These are phyloP conservation scores for Hirtodrosophila cameraria DNA, from an alignment of 2,888 invertebrate genomes.

Conservation along the genomic window DNA sequence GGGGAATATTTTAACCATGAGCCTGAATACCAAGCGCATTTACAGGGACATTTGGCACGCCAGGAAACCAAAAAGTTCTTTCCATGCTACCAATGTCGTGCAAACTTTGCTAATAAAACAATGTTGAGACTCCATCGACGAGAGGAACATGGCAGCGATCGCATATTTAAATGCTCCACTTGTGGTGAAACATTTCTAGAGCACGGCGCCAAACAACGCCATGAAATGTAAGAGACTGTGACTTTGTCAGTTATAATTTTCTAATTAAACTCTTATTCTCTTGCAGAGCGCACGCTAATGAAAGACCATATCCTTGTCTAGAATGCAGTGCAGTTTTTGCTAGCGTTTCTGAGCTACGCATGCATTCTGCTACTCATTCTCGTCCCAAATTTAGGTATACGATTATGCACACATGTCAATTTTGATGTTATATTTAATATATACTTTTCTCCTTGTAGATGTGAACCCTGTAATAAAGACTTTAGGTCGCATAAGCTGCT, in stretches of 20 bases:
- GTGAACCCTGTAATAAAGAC: constrained; percentile 50
- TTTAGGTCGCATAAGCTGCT: constrained; percentile 23
- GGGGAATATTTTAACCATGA: constrained; percentile 42
- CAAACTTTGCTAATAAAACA: constrained; percentile 32
- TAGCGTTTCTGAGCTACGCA: constrained; percentile 34
- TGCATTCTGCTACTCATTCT: constrained; percentile 35
- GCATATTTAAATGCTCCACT: constrained; percentile 38
- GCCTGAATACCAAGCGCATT: constrained; percentile 36
- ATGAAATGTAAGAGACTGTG: constrained; percentile 55
- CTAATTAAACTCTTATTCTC: background rate
- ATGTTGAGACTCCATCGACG: constrained; percentile 33
- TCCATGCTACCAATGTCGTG: constrained; percentile 46
- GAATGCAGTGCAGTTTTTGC: constrained; percentile 50
- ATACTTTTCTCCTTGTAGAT: constrained; percentile 32
- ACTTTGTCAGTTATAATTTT: no score
- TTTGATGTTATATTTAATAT: background rate
- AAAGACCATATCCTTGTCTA: constrained; percentile 70
- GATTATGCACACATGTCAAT: background rate
- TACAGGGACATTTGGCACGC: constrained; percentile 21
- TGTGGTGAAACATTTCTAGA: constrained; percentile 53
- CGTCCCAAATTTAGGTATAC: constrained; percentile 39
- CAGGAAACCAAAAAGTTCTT: constrained; percentile 35
- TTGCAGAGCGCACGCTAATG: constrained; percentile 62
- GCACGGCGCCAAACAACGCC: constrained; percentile 45
- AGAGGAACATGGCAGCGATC: constrained; percentile 23